Evolutionary conservation across 2,888 invertebrate genomes (phyloP), one percentile per base, ranked within the genome.

Genomic region (Diaperis boleti): DNA sequence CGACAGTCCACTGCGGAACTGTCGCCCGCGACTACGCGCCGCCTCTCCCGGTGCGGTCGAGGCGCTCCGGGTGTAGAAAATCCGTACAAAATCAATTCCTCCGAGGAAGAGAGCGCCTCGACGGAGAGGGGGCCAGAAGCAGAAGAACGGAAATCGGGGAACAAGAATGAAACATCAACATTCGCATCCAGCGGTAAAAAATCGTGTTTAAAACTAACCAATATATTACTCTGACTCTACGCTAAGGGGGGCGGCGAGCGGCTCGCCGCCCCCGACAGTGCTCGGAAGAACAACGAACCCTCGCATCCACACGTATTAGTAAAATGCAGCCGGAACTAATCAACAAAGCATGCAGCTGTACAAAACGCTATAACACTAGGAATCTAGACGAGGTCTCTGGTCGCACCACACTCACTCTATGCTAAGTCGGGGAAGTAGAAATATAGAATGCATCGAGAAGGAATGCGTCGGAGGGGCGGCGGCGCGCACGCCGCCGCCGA

Each of bases 321-420:
- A 60, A 64, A 70, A 69, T 68, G 60, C 64, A 65, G 65, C n/a
- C 33, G 59, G 44, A 69, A 77, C 76, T 72, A 77, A 74, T 75
- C 72, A 77, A 78, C 76, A 74, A 78, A 79, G 79, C 79, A 79
- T 79, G 79, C 78, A 78, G 77, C 79, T 81, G 79, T 80, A 81
- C 80, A 80, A 80, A 81, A 80, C 78, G 78, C 78, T 78, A 75
- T 60, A 78, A 80, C 78, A 80, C 78, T 80, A 79, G 78, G 76
- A 78, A 78, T 70, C 69, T 73, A 64, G 54, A 69, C 68, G 65
- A 52, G 64, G 61, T 56, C 64, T 64, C 64, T 63, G 60, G 54
- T 60, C 59, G 59, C 66, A 63, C 64, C 59, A 59, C 73, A 71
- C 57, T 66, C 68, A 69, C 68, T 64, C 71, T 64, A 62, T 59